Percentiles rank a stretch among this genome's conserved stretches.
These are phyloP conservation scores for Deilephila elpenor DNA, from an alignment of 2,888 invertebrate species.

Conservation along the genomic window DNA sequence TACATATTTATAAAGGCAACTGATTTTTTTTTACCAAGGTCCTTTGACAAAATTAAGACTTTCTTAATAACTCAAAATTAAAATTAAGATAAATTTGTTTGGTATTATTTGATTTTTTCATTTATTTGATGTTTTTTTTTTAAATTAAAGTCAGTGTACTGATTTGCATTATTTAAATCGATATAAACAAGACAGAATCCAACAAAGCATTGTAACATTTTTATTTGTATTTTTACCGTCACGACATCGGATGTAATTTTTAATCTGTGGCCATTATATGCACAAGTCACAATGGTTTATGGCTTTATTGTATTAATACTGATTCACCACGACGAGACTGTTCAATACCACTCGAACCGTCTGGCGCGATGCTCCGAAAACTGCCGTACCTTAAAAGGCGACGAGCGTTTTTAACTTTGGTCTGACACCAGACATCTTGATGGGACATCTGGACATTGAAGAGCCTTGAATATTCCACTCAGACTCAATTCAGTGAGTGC, in stretches of 20 bases:
- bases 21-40: no score
- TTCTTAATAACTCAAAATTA: no score
- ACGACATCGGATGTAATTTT: background rate
- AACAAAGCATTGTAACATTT: background rate
- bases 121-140: no score
- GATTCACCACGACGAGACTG: slow-evolving; percentile 19
- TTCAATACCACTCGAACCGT: slow-evolving; percentile 2
- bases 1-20: no score
- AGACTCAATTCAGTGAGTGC: no score
- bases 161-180: no score
- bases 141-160: no score
- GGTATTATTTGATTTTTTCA: no score
- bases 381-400: slow-evolving; percentile 14
- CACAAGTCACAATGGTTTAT: background rate
- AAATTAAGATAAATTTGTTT: no score
- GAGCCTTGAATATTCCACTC: background rate
- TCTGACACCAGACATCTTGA: background rate
- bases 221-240: background rate
- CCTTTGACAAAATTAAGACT: no score
- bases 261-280: background rate
- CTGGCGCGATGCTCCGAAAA: slow-evolving; percentile 11
- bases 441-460: background rate
- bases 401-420: background rate
- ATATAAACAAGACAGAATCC: no score
- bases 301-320: slow-evolving; percentile 4